Evolutionary conservation across 1,140 invertebrate species (phyloP), one percentile per base, ranked within the genome.

Genomic region (Diprion similis): DNA sequence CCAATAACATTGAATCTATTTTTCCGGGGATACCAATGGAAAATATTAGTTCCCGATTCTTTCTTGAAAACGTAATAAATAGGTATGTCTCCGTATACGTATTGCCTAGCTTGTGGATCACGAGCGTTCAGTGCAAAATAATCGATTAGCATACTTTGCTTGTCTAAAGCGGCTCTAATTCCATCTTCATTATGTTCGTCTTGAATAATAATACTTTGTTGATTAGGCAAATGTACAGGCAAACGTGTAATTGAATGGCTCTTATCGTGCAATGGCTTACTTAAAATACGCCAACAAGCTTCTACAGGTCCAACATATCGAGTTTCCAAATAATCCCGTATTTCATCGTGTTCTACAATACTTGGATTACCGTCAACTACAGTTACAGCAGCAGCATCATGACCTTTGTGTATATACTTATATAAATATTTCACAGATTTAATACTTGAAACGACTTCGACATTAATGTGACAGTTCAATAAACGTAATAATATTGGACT

Each of bases 391-490:
- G 76, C 78, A 68, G 73, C 68, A 66, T 78, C 75, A 46, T 76
- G 73, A 45, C 73, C 75, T 73, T 76, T 76, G 0, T 72, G 76
- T 47, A 76, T 71, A 24, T 76, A 76, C 46, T 78, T 76, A 47
- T 76, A 78, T 18, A 78, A 48, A 72, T 76, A 76, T 66, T 76
- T 76, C 0, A 76, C 74, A 8, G 71, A 65, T n/a, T 70, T 65
- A 0, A 73, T 73, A 13, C 68, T 67, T 51, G 71, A 66, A 6
- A 75, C 74, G 19, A 73, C 19, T 68, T 73, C 74, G 15, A 73
- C 66, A 73, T 76, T 76, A 24, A 76, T 64, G 70, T 76, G 75
- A 51, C 24, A 73, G 66, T 76, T 67, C 15, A 73, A 72, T 15
- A 69, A 45, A 0, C 13, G 15, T 45, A 46, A 71, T 46, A 76